Percentiles rank a stretch among this genome's conserved stretches.
Evolutionary conservation across 2,113 vertebrate species (phyloP).

Genomic region (Columba livia): DNA sequence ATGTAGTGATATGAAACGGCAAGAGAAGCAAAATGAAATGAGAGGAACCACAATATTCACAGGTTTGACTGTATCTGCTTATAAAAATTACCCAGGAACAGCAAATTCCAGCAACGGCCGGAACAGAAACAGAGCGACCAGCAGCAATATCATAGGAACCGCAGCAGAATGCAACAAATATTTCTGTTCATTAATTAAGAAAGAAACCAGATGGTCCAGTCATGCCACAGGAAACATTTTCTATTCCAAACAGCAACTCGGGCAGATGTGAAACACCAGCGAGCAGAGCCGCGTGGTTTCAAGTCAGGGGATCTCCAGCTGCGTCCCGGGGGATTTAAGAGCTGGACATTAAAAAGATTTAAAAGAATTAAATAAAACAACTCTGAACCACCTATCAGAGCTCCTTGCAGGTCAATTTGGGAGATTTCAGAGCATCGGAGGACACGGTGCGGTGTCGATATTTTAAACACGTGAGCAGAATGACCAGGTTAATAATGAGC

Average conservation of each 20-base stretch:
- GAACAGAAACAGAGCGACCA: neutral
- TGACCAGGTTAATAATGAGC: neutral
- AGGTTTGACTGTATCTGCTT: neutral
- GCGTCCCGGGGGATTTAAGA: neutral
- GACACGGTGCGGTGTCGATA: neutral
- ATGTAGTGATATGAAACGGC: neutral
- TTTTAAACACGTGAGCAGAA: neutral
- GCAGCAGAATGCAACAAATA: neutral
- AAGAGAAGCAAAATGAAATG: neutral
- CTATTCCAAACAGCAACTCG: neutral
- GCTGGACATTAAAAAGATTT: neutral
- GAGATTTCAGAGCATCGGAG: neutral
- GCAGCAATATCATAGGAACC: neutral
- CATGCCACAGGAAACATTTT: neutral
- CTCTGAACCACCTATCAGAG: rapidly evolving
- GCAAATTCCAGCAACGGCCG: neutral
- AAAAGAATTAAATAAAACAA: neutral
- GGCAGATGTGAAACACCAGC: neutral
- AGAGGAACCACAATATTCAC: neutral
- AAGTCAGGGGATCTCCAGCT: neutral
- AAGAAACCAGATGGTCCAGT: neutral
- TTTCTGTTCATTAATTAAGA: neutral
- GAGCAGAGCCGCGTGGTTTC: neutral
- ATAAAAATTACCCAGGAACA: neutral
- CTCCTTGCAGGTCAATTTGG: neutral